A percentile compares a stretch with the other conserved stretches of the same genome.
Conservation (phyloP, 2,888 invertebrate genomes). For the Flexamia atlantica region DNA sequence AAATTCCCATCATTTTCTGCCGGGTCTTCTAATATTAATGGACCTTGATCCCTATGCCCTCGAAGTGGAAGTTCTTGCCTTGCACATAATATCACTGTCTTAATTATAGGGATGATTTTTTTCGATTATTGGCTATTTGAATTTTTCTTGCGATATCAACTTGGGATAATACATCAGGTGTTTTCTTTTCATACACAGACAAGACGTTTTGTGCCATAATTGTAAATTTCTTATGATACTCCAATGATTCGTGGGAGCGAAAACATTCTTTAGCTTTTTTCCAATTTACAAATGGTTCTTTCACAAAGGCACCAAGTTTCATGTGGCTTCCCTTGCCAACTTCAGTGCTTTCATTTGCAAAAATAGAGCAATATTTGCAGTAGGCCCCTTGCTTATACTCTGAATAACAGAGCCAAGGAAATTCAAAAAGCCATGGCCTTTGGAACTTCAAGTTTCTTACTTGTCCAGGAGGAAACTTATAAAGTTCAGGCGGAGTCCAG, state of each 20-base stretch:
- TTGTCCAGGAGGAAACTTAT: no score
- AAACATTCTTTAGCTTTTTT: conserved; percentile 31
- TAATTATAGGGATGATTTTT: conserved; percentile 28
- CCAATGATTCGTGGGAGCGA: not conserved
- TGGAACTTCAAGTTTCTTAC: no score
- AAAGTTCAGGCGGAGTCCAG: no score
- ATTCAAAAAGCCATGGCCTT: no score
- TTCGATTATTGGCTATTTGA: not conserved
- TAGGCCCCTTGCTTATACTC: no score
- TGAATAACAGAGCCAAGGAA: no score
- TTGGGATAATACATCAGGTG: conserved; percentile 2
- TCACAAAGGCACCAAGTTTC: not conserved
- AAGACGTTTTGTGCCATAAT: conserved; percentile 23
- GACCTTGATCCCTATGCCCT: conserved; percentile 12
- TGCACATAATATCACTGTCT: conserved; percentile 24
- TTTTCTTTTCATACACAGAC: conserved; percentile 16
- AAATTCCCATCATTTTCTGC: conserved; percentile 17
- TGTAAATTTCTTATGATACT: conserved; percentile 11
- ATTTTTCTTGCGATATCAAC: conserved; percentile 8
- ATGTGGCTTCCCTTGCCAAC: conserved; percentile 21
- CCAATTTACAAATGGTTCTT: not conserved
- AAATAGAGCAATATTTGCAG: no score
- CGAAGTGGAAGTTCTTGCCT: conserved; percentile 14
- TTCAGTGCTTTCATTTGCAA: conserved; percentile 30
- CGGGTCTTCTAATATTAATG: not conserved